Evolutionary conservation across 2,888 invertebrate species (phyloP), one percentile per base, ranked within the genome.

Genomic region (Uloborus plumipes): DNA sequence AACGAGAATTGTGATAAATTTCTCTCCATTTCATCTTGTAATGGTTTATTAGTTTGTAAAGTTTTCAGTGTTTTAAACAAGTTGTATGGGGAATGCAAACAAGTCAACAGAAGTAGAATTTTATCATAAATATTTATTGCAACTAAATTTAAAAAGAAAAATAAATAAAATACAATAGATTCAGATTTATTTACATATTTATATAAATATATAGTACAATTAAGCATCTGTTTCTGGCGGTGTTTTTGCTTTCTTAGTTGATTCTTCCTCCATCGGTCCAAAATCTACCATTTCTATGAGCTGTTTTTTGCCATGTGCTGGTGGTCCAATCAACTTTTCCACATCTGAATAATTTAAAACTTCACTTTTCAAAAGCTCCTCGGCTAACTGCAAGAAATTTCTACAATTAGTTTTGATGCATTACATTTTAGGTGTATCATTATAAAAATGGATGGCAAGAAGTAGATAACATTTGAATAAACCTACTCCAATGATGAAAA

Each of bases 291-390:
- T 93, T 84, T 95, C 95, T 58, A 95, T 92, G 75, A 94, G 90
- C 87, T 94, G 94, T 75, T 92, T 91, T 47, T 89, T 87, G 0
- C 93, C 93, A 88, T 91, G 92, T 0, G 94, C 93, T 0, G 98
- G 97, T 1, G 96, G 95, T 0, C 99, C 99, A 85, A 99, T 93
- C 66, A 99, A 91, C 13, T 90, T 89, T 87, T 95, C 94, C 2
- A 99, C 94, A 87, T 99, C 95, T 53, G 88, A 88, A 87, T 90
- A 90, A 26, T 88, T 88, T 49, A 91, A 85, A 3, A 89, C 88
- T 87, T 91, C 91, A 62, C 88, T 88, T 84, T 90, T 88, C 59
- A 91, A 84, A 31, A 91, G 87, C 3, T 87, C 88, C 77, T 88
- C 88, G 0, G 91, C 90, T 50, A 89, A 76, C 88, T 89, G 72